A percentile compares a stretch with the other conserved stretches of the same genome.
These are phyloP conservation scores for Actinemys pallida DNA, from an alignment of 2,113 vertebrate species.

Conservation along the genomic window DNA sequence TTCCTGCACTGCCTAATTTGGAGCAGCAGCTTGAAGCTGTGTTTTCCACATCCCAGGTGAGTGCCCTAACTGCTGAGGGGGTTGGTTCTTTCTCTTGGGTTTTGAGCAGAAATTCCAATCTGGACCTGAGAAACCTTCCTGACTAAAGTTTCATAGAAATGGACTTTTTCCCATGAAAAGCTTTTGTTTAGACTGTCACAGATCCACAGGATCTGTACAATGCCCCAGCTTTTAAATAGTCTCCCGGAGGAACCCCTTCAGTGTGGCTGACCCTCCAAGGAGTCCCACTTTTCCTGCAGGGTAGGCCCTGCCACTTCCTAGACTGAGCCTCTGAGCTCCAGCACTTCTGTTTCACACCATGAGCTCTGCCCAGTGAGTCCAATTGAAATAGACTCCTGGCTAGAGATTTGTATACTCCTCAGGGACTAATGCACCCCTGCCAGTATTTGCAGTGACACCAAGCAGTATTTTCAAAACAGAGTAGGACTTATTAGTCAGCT, in stretches of 20 bases:
- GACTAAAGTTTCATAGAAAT: background rate
- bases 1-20: background rate
- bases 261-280: background rate
- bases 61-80: too few relatives aligned
- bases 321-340: background rate
- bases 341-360: background rate
- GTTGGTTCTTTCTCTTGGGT: background rate
- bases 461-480: background rate
- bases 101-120: background rate
- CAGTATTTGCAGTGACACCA: background rate
- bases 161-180: background rate
- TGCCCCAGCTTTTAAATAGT: background rate
- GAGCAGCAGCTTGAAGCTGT: background rate
- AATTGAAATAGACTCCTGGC: background rate
- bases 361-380: background rate
- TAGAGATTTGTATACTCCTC: background rate
- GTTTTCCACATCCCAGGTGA: background rate
- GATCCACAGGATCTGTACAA: background rate
- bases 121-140: background rate
- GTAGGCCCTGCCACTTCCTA: background rate
- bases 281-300: background rate
- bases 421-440: background rate
- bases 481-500: background rate
- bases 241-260: background rate
- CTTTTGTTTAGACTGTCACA: background rate